Percentiles rank a stretch among this genome's conserved stretches.
phyloP scores from a whole-genome alignment of 2,797 vertebrate species.

The Paguma larvata region DNA sequence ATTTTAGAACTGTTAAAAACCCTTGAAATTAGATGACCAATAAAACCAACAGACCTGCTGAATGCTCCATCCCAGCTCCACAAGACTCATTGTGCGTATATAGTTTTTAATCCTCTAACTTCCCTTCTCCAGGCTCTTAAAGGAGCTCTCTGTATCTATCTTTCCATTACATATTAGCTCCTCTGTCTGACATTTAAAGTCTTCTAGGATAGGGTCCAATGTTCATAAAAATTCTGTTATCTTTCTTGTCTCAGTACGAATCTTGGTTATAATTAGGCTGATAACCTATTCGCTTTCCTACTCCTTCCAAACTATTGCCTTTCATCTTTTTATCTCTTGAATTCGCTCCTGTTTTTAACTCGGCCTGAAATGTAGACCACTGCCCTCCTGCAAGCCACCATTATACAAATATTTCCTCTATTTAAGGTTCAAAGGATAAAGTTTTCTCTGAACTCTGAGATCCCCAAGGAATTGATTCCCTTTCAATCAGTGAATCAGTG shows the following conservation, averaged over 20 bases:
- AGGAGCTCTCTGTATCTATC: background rate
- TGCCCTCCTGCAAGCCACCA: fast-evolving
- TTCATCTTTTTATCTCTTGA: background rate
- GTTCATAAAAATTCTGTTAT: background rate
- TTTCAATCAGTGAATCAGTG: background rate
- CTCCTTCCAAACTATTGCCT: background rate
- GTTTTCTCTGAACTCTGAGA: background rate
- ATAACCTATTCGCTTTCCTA: background rate
- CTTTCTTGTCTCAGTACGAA: background rate
- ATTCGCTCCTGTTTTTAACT: background rate
- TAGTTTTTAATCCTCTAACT: background rate
- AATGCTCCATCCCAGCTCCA: background rate
- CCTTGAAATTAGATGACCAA: background rate
- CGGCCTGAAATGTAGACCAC: background rate
- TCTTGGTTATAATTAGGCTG: background rate
- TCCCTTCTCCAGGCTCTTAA: background rate
- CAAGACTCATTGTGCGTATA: background rate
- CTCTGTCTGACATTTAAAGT: conserved; percentile 24
- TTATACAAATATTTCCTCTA: background rate
- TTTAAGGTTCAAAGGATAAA: background rate
- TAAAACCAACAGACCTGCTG: background rate
- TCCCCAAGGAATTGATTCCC: background rate
- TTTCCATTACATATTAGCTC: background rate
- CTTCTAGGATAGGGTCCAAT: background rate
- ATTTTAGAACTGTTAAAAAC: background rate